phyloP scores from a whole-genome alignment of 2,797 vertebrate species.

The Onychomys leucogaster region DNA sequence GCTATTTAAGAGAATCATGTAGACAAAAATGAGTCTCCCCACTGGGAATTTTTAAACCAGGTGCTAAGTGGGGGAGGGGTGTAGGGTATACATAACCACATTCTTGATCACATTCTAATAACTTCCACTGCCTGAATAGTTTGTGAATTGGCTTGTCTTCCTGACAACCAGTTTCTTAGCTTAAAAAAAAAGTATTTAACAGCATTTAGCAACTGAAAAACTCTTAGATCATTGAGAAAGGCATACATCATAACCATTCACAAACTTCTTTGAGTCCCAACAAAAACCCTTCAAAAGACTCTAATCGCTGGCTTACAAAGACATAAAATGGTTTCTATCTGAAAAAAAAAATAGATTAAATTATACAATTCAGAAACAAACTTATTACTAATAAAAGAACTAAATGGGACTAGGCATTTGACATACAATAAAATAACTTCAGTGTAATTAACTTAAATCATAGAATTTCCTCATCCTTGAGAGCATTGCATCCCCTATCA shows the following conservation, averaged over 20 bases:
- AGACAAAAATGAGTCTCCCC: background rate
- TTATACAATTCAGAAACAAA: background rate
- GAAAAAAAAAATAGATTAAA: constrained; percentile 59
- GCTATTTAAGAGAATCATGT: background rate
- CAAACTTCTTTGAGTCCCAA: constrained; percentile 54
- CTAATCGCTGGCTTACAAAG: constrained; percentile 63
- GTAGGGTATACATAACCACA: background rate
- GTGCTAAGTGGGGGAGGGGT: background rate
- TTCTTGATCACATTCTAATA: background rate
- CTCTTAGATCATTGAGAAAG: constrained; percentile 52
- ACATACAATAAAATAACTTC: background rate
- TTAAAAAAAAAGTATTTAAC: background rate
- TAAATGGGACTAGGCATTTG: background rate
- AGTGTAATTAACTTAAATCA: constrained; percentile 2
- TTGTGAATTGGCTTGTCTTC: background rate
- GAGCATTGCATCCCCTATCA: background rate
- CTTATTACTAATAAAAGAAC: constrained; percentile 24
- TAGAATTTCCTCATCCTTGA: background rate
- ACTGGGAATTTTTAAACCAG: constrained; percentile 28
- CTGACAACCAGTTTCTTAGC: constrained; percentile 47
- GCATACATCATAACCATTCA: background rate
- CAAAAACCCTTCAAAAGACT: constrained; percentile 44
- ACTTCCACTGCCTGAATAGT: background rate
- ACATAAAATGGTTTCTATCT: constrained; percentile 43
- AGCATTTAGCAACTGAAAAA: constrained; percentile 54